These are phyloP conservation scores for Chironomus striatipennis DNA, from an alignment of 1,140 invertebrate genomes.

Conservation along the genomic window DNA sequence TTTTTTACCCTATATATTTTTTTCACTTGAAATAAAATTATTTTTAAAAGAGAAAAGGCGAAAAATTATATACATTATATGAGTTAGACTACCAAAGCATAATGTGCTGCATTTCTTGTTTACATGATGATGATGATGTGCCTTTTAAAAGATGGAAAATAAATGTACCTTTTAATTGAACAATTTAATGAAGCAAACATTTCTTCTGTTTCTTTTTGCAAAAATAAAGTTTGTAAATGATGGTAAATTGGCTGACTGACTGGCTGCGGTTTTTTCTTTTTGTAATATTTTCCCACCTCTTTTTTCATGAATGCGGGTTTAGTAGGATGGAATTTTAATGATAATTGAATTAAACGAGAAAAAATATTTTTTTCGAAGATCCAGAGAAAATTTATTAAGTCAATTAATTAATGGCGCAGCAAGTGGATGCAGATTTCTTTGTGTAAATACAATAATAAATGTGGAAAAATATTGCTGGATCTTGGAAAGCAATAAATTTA, in stretches of 20 bases:
- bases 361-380: neutral
- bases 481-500: no score
- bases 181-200: neutral
- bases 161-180: slow-evolving; percentile 14
- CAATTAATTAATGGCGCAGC: neutral
- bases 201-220: neutral
- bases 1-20: no score
- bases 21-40: no score
- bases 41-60: no score
- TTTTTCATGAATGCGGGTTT: no score
- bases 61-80: neutral
- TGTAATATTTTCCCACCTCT: no score
- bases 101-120: neutral
- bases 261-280: neutral
- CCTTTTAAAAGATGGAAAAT: neutral
- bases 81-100: neutral
- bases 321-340: neutral
- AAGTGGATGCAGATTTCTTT: neutral
- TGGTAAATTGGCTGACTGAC: neutral
- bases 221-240: no score
- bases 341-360: neutral
- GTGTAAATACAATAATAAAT: no score
- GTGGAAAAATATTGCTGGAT: no score
- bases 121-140: slow-evolving; percentile 12
- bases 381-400: neutral